Percentiles rank a stretch among this genome's conserved stretches.
Conservation (phyloP, 2,888 invertebrate genomes). For the Melipona bicolor region DNA sequence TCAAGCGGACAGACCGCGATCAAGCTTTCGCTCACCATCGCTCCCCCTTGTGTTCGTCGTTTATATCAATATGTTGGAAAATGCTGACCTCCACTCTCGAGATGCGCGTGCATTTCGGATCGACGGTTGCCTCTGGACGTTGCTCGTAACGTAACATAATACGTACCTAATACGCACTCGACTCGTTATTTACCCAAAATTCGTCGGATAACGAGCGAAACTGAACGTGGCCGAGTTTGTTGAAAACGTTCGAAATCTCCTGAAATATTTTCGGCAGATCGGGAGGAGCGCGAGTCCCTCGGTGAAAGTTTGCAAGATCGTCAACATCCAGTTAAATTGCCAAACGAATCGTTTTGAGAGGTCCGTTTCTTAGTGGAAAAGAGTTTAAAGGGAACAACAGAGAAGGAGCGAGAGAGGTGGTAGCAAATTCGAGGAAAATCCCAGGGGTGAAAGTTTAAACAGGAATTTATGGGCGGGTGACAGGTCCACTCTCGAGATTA, state of each 20-base stretch:
- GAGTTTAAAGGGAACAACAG: not conserved
- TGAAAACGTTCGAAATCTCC: too few relatives aligned
- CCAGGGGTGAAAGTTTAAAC: slow-evolving; percentile 28
- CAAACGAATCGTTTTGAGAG: not conserved
- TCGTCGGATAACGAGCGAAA: too few relatives aligned
- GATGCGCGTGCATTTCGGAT: slow-evolving; percentile 51
- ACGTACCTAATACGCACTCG: not conserved
- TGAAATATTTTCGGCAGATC: not conserved
- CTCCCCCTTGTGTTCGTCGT: slow-evolving; percentile 56
- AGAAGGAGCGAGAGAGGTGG: not conserved
- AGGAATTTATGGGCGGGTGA: slow-evolving; percentile 39
- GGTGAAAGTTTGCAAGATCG: not conserved
- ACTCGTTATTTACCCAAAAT: too few relatives aligned
- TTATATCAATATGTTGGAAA: slow-evolving; percentile 62
- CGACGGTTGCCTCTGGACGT: slow-evolving; percentile 39
- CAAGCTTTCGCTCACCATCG: not conserved
- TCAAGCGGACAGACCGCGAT: slow-evolving; percentile 39
- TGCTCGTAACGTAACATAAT: not conserved
- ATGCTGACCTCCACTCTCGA: slow-evolving; percentile 31
- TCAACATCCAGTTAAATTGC: not conserved
- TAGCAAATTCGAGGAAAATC: not conserved
- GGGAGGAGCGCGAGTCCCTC: not conserved
- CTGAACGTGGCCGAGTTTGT: too few relatives aligned
- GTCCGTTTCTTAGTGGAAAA: not conserved
- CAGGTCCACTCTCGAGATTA: slow-evolving; percentile 34